Evolutionary conservation across 2,113 vertebrate species (phyloP).

Genomic region (Chiloscyllium plagiosum): DNA sequence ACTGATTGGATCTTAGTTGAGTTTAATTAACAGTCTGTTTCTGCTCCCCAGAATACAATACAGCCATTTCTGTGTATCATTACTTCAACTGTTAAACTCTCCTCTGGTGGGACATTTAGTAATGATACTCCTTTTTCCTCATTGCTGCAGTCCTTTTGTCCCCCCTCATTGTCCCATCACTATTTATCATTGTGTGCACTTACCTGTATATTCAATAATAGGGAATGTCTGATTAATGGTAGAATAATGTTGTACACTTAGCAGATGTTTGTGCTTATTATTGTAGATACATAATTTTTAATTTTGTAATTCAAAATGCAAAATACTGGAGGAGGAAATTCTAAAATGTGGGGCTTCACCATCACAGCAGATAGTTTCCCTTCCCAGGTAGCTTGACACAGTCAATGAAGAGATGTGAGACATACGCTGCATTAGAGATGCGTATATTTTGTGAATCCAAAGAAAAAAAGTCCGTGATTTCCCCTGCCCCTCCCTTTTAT

Average conservation of each 20-base stretch:
- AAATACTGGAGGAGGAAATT: background rate
- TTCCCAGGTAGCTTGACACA: background rate
- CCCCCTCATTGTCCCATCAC: background rate
- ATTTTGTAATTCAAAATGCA: background rate
- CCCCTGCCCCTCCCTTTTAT: background rate
- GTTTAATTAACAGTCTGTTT: background rate
- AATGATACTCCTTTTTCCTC: background rate
- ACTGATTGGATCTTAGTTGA: background rate
- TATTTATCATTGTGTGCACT: background rate
- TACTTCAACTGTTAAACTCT: background rate
- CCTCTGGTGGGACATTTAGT: background rate
- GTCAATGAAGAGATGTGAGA: background rate
- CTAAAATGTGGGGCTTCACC: background rate
- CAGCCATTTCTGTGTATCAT: background rate
- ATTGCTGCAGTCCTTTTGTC: background rate
- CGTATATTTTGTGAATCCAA: background rate
- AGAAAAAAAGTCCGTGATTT: background rate
- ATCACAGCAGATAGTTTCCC: background rate
- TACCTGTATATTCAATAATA: background rate
- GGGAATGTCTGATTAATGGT: background rate
- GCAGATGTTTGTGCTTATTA: background rate
- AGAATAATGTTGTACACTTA: background rate
- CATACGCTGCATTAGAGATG: background rate
- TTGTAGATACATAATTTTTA: background rate
- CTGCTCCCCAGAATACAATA: background rate